Evolutionary conservation across 2,113 vertebrate genomes (phyloP).

Genomic region (Tauraco erythrolophus): DNA sequence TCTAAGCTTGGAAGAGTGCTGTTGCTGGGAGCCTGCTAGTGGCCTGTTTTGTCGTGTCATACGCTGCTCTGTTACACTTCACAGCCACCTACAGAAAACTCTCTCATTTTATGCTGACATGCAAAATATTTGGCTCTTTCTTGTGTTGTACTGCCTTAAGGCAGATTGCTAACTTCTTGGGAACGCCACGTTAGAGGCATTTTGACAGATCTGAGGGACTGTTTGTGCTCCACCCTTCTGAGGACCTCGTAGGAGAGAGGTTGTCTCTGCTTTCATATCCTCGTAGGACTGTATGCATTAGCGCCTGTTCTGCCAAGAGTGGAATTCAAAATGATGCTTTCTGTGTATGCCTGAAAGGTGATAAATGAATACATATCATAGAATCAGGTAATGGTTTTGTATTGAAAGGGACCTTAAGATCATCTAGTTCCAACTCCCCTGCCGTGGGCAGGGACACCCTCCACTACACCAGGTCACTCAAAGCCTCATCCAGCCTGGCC

Average conservation of each 20-base stretch:
- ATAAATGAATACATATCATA: not conserved
- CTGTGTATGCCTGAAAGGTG: not conserved
- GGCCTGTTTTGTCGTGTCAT: not conserved
- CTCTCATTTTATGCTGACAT: not conserved
- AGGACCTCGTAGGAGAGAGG: not conserved
- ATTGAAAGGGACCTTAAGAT: no score
- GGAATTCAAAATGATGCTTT: not conserved
- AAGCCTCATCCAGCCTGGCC: no score
- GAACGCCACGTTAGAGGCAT: not conserved
- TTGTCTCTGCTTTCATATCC: not conserved
- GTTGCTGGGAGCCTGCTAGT: not conserved
- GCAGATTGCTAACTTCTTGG: not conserved
- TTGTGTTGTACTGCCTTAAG: not conserved
- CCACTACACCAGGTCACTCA: no score
- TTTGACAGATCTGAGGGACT: not conserved
- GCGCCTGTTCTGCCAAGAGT: not conserved
- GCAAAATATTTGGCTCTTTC: conserved; percentile 32
- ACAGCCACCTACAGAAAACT: conserved; percentile 7
- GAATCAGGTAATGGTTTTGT: no score
- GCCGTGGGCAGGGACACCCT: no score
- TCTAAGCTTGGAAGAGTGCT: not conserved
- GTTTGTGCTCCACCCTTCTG: not conserved
- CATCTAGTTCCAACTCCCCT: no score
- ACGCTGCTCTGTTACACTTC: not conserved
- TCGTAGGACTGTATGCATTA: accelerated